Evolutionary conservation across 2,113 vertebrate species (phyloP).

Genomic region (Nannospalax galili): DNA sequence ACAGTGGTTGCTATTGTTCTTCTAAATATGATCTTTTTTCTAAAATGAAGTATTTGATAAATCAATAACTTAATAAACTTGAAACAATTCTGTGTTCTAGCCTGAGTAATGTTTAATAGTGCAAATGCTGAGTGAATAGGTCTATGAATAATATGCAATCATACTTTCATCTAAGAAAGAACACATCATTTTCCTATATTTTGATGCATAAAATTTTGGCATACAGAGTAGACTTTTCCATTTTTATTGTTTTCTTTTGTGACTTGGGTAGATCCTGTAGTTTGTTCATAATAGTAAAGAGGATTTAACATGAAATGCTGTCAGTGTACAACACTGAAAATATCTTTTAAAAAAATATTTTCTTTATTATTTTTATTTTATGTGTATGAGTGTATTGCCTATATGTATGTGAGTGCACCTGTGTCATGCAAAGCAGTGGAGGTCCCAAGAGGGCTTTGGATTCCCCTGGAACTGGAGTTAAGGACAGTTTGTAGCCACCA

Average conservation of each 20-base stretch:
- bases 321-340: not conserved
- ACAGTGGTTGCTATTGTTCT: not conserved
- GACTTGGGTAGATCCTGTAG: not conserved
- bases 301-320: slow-evolving; percentile 17
- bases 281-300: not conserved
- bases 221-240: slow-evolving; percentile 16
- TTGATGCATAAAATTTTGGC: slow-evolving; percentile 2
- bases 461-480: no score
- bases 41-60: slow-evolving; percentile 50
- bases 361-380: no score
- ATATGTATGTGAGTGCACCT: no score
- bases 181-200: slow-evolving; percentile 5
- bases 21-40: slow-evolving; percentile 36
- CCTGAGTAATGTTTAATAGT: slow-evolving; percentile 40
- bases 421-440: no score
- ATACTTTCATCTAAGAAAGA: slow-evolving; percentile 9
- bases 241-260: slow-evolving; percentile 48
- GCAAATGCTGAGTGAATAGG: slow-evolving; percentile 11
- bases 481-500: no score
- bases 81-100: not conserved
- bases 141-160: not conserved
- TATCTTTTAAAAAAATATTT: not conserved
- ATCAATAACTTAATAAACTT: slow-evolving; percentile 44
- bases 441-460: no score
- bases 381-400: no score